Conservation (phyloP, 2,888 invertebrate species). For the Chloromyia formosa region DNA sequence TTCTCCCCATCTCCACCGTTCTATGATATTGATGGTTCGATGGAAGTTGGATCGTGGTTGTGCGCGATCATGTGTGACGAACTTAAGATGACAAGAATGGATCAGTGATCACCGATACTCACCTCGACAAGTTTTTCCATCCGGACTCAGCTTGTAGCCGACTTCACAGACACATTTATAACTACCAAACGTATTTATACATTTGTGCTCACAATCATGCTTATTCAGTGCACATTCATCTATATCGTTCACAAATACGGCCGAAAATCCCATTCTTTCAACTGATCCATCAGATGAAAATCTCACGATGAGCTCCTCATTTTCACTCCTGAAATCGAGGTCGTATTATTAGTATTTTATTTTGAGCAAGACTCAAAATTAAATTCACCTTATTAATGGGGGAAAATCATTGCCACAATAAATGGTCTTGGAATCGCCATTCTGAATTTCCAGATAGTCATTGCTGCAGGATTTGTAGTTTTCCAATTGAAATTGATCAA, state of each 20-base stretch:
- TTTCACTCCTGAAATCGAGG: slow-evolving; percentile 72
- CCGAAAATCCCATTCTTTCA: slow-evolving; percentile 97
- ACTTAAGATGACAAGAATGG: no score
- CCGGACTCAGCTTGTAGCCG: slow-evolving; percentile 95
- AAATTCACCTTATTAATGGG: slow-evolving; percentile 77
- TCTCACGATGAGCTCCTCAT: slow-evolving; percentile 90
- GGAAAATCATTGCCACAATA: slow-evolving; percentile 97
- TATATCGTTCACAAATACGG: slow-evolving; percentile 96
- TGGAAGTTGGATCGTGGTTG: no score
- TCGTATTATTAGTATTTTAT: no score
- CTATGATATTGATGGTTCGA: no score
- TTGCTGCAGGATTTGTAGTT: slow-evolving; percentile 98
- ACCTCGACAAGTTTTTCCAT: slow-evolving; percentile 98
- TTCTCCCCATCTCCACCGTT: no score
- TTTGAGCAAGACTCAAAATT: no score
- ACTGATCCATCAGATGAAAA: slow-evolving; percentile 97
- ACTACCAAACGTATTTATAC: slow-evolving; percentile 90
- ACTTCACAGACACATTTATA: slow-evolving; percentile 94
- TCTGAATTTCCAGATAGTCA: slow-evolving; percentile 94
- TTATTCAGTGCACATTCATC: slow-evolving; percentile 91
- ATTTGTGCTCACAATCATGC: slow-evolving; percentile 96
- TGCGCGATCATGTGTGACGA: no score
- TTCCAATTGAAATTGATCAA: slow-evolving; percentile 98
- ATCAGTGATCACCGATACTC: slow-evolving; percentile 54
- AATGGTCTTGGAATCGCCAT: slow-evolving; percentile 87